Evolutionary conservation across 1,140 invertebrate genomes (phyloP).

Genomic region (Drosophila murphyi): DNA sequence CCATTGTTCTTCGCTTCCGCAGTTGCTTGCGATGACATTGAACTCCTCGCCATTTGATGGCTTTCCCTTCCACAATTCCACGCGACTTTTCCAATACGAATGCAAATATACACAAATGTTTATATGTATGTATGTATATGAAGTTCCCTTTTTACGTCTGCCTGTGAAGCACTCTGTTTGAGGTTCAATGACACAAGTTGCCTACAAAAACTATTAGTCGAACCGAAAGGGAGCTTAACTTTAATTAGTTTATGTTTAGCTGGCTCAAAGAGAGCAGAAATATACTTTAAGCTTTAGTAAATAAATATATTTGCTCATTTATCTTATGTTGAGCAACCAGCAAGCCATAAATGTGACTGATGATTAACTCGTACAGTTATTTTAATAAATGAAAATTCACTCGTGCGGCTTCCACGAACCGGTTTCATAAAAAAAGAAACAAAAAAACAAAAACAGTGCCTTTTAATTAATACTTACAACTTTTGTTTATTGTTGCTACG

Average conservation of each 20-base stretch:
- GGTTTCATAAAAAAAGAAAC: neutral
- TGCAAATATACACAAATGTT: neutral
- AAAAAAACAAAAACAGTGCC: neutral
- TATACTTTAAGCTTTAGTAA: neutral
- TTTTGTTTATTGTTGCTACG: slow-evolving; percentile 2
- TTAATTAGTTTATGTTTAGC: neutral
- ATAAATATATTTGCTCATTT: too few species aligned
- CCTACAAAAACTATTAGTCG: neutral
- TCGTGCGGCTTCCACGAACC: slow-evolving; percentile 34
- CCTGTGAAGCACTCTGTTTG: neutral
- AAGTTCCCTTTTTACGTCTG: too few species aligned
- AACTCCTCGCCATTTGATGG: slow-evolving; percentile 4
- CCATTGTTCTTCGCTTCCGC: slow-evolving; percentile 27
- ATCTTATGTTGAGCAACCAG: too few species aligned
- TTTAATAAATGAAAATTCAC: neutral
- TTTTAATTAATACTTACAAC: slow-evolving; percentile 19
- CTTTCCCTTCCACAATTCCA: neutral
- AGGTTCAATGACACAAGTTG: slow-evolving; percentile 11
- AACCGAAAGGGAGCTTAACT: neutral
- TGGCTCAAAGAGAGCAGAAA: neutral
- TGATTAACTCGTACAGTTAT: neutral
- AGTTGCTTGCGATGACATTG: slow-evolving; percentile 34
- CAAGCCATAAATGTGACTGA: neutral
- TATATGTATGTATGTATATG: too few species aligned
- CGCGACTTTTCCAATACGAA: slow-evolving; percentile 3